Evolutionary conservation across 1,140 invertebrate genomes (phyloP).

Genomic region (Wiebesia pumilae): DNA sequence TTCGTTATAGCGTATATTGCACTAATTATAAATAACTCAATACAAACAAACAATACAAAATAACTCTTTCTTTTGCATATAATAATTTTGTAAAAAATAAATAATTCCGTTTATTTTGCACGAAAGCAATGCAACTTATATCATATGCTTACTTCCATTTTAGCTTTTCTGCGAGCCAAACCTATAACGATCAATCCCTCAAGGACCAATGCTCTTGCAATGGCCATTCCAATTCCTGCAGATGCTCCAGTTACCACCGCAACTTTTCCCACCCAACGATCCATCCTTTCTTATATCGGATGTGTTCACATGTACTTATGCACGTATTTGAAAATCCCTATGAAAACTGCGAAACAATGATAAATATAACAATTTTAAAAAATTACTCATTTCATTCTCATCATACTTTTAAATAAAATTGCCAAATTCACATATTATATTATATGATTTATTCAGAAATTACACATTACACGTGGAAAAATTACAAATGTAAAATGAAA

Average conservation of each 20-base stretch:
- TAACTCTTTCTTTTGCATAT: background rate
- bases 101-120: no score
- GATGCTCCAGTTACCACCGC: slow-evolving; percentile 80
- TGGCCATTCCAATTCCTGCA: slow-evolving; percentile 77
- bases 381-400: background rate
- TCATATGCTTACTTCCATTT: slow-evolving; percentile 21
- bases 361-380: background rate
- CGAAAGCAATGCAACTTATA: no score
- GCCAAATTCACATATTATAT: no score
- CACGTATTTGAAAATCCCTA: background rate
- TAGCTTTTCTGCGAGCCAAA: background rate
- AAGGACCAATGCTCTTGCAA: slow-evolving; percentile 71
- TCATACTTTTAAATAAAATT: background rate
- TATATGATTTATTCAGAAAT: no score
- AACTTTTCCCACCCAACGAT: slow-evolving; percentile 77
- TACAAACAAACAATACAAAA: background rate
- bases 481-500: no score
- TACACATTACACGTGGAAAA: no score
- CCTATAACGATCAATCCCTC: slow-evolving; percentile 76
- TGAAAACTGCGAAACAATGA: background rate
- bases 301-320: no score
- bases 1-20: no score
- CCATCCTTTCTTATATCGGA: slow-evolving; percentile 66
- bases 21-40: background rate
- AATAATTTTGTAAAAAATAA: no score